Evolutionary conservation across 2,888 invertebrate genomes (phyloP).

Genomic region (Ophraella communa): DNA sequence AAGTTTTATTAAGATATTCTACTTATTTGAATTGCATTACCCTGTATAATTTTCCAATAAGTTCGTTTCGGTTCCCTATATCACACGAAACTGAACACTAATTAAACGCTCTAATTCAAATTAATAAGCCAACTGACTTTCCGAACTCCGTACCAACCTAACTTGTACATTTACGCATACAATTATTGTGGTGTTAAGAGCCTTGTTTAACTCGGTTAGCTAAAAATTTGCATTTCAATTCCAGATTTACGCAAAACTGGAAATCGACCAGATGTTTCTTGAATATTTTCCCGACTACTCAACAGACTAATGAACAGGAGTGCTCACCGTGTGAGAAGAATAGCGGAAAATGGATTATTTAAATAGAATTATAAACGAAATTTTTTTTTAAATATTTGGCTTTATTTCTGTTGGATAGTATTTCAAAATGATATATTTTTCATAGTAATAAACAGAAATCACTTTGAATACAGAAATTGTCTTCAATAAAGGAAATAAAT

Average conservation of each 20-base stretch:
- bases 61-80: constrained; percentile 27
- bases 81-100: constrained; percentile 37
- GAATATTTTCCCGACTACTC: constrained; percentile 22
- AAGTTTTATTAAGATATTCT: no score
- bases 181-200: constrained; percentile 39
- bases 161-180: constrained; percentile 38
- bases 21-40: no score
- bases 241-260: constrained; percentile 27
- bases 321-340: no score
- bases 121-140: constrained; percentile 36
- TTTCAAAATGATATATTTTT: no score
- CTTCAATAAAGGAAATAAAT: no score
- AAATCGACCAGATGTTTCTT: constrained; percentile 19
- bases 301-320: constrained; percentile 1
- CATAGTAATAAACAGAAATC: no score
- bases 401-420: no score
- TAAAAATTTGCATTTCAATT: constrained; percentile 40
- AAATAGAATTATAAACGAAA: not conserved
- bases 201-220: constrained; percentile 34
- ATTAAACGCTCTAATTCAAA: constrained; percentile 35
- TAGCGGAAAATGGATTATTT: not conserved
- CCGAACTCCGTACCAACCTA: constrained; percentile 35
- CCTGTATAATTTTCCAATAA: constrained; percentile 31
- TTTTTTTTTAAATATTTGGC: no score
- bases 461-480: no score